These are phyloP conservation scores for Cryptus armator DNA, from an alignment of 2,888 invertebrate genomes.

Conservation along the genomic window DNA sequence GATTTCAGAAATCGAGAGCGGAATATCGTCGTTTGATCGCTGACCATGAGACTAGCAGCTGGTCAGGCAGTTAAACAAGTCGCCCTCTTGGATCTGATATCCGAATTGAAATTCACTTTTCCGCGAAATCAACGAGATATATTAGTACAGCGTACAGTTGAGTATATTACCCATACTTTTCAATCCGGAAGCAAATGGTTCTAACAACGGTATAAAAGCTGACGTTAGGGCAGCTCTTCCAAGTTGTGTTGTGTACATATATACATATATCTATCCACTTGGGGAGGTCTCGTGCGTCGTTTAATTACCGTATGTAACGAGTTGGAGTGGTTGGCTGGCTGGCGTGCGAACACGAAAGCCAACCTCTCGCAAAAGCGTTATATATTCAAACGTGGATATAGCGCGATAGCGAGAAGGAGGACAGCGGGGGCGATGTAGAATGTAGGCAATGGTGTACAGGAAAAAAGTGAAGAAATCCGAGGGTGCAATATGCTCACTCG, in stretches of 20 bases:
- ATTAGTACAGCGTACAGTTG: slow-evolving; percentile 49
- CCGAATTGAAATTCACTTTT: slow-evolving; percentile 48
- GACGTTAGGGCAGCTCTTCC: slow-evolving; percentile 61
- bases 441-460: slow-evolving; percentile 25
- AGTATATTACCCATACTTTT: slow-evolving; percentile 56
- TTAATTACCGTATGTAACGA: slow-evolving; percentile 85
- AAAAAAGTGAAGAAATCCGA: slow-evolving; percentile 62
- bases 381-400: slow-evolving; percentile 47
- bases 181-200: slow-evolving; percentile 71
- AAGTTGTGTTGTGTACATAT: slow-evolving; percentile 34
- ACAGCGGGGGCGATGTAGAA: slow-evolving; percentile 32
- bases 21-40: too few species aligned
- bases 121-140: slow-evolving; percentile 58
- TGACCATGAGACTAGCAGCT: too few species aligned
- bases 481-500: slow-evolving; percentile 78
- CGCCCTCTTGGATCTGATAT: slow-evolving; percentile 36
- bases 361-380: slow-evolving; percentile 66
- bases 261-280: slow-evolving; percentile 55
- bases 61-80: background rate
- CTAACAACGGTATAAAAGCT: slow-evolving; percentile 77
- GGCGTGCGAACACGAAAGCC: slow-evolving; percentile 83
- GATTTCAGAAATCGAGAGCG: too few species aligned
- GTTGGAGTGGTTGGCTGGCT: slow-evolving; percentile 81
- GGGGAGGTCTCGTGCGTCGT: slow-evolving; percentile 83
- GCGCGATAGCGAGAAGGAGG: slow-evolving; percentile 49